These are phyloP conservation scores for Tenthredo notha DNA, from an alignment of 2,888 invertebrate genomes.

Conservation along the genomic window DNA sequence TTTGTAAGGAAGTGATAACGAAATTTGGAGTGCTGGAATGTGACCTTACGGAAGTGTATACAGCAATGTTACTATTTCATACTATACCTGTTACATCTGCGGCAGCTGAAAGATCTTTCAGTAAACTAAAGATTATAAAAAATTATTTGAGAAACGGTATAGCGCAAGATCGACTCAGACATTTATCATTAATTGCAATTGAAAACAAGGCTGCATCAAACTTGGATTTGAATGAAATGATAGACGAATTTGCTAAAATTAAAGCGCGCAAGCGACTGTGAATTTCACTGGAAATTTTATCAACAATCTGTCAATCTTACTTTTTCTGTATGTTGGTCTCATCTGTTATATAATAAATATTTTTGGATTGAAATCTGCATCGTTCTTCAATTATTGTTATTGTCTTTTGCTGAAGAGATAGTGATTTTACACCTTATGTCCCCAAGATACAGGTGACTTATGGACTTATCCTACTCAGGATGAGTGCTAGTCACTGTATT, in stretches of 20 bases:
- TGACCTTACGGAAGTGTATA: no score
- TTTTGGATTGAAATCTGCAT: not conserved
- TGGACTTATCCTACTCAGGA: conserved; percentile 3
- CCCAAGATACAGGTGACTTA: no score
- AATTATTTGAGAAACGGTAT: conserved; percentile 56
- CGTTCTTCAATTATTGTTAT: no score
- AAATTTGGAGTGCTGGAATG: conserved; percentile 53
- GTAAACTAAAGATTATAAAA: conserved; percentile 45
- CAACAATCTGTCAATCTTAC: not conserved
- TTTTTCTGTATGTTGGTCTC: not conserved
- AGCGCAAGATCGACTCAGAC: conserved; percentile 55
- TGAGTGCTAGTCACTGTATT: no score
- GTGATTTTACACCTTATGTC: no score
- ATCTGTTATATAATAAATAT: conserved; percentile 7
- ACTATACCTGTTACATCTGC: no score
- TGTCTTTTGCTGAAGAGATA: no score
- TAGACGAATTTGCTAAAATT: conserved; percentile 56
- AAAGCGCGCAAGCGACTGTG: conserved; percentile 52
- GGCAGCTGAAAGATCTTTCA: no score
- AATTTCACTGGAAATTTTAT: not conserved
- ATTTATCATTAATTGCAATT: conserved; percentile 56
- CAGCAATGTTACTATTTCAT: no score
- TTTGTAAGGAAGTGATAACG: conserved; percentile 63
- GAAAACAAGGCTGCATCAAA: conserved; percentile 55
- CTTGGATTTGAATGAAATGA: conserved; percentile 56